Conservation (phyloP, 2,113 vertebrate species). For the Lasiurus borealis region DNA sequence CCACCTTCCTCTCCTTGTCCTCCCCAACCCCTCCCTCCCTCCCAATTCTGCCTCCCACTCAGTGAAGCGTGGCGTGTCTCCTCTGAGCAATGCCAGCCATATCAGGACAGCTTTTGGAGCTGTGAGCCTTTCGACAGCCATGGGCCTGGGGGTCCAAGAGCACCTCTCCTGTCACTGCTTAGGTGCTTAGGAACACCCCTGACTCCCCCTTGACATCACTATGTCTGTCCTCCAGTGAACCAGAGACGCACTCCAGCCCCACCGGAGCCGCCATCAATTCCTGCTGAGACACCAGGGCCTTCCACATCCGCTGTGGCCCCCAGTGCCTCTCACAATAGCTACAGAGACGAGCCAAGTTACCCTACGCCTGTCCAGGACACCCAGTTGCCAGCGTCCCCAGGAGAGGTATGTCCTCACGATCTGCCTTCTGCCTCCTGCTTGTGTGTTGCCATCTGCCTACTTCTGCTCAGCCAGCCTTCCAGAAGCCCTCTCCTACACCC, state of each 20-base stretch:
- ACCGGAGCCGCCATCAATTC: not conserved
- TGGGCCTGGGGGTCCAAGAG: not conserved
- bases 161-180: not conserved
- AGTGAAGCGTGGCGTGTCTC: not conserved
- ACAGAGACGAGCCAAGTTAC: not conserved
- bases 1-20: not conserved
- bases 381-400: not conserved
- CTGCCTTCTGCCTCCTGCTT: not conserved
- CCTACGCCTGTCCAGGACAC: constrained; percentile 73
- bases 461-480: not conserved
- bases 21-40: not conserved
- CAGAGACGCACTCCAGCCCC: fast-evolving
- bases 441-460: not conserved
- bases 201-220: not conserved
- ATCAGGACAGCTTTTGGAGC: not conserved
- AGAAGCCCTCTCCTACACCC: not conserved
- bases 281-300: not conserved
- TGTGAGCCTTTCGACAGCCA: not conserved
- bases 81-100: not conserved
- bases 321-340: constrained; percentile 15
- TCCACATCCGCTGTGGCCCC: not conserved
- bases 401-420: constrained; percentile 11
- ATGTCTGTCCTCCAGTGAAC: constrained; percentile 42
- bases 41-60: not conserved
- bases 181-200: not conserved